Base-by-base conservation (phyloP, 2,888 invertebrate species). In the Pandemis cinnamomeana region DNA sequence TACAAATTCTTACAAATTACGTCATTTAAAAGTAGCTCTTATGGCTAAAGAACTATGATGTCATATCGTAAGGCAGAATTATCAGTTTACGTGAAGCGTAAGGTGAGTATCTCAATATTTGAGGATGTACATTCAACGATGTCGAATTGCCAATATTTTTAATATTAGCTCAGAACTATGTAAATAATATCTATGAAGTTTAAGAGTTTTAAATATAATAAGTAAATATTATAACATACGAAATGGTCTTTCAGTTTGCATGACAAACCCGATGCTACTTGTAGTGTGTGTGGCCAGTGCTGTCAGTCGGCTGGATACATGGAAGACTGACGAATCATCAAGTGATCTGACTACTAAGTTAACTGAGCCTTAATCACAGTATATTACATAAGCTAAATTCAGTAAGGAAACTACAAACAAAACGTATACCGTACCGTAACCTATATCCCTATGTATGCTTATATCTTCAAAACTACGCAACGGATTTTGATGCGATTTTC, bases 21-120 rank as follows among this genome's bases (percentile, higher is more conserved):
- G 41, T 4, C 7, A 15, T 42, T 62, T 2, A 2, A 63, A 63
- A 63, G 7, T 20, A 0, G 11, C 10, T 42, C 11, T 46, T 63
- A 20, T 36, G 27, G 4, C 2, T 36, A 36, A 4, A 4, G 2
- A 4, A 36, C 27, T 36, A 36, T 4, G 27, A 4, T 36, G 27
- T 36, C 13, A n/a, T n/a, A 62, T 8, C 20, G 20, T 15, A 44
- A 51, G 66, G n/a, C 60, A 61, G 51, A 20, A 60, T 63, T 69
- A 63, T n/a, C n/a, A 44, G 73, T 72, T 80, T 81, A 80, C 80
- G 79, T 79, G 69, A 69, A 46, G 77, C 83, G 85, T 84, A 84
- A 83, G 76, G 79, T 46, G 60, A 70, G 89, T 90, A 90, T 84
- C 91, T 91, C 91, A 91, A 91, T 90, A 91, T 91, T 90, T 91